phyloP scores from a whole-genome alignment of 2,888 invertebrate genomes.

The Tubulanus polymorphus region DNA sequence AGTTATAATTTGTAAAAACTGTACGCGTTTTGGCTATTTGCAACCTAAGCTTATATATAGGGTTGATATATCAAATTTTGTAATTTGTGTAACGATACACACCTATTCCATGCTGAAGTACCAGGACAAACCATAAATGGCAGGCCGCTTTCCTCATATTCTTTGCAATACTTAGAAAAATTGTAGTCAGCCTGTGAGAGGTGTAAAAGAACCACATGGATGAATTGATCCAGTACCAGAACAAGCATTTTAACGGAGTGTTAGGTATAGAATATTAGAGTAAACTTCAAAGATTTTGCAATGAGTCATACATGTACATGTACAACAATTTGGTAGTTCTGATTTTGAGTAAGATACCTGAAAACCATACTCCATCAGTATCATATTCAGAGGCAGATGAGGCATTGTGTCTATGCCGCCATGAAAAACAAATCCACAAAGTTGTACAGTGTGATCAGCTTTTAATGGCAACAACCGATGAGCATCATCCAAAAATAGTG shows the following conservation, averaged over 20 bases:
- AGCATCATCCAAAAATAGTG: constrained; percentile 28
- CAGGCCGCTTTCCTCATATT: constrained; percentile 42
- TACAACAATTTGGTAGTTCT: no score
- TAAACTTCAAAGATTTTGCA: no score
- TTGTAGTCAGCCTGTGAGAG: constrained; percentile 58
- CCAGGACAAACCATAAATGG: constrained; percentile 60
- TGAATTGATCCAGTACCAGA: not conserved
- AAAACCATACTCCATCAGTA: constrained; percentile 62
- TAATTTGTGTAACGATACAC: constrained; percentile 3
- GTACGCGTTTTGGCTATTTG: not conserved
- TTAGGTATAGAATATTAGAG: no score
- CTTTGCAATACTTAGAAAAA: constrained; percentile 57
- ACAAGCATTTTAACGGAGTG: no score
- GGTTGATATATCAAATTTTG: not conserved
- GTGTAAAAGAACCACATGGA: constrained; percentile 9
- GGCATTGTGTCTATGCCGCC: constrained; percentile 29
- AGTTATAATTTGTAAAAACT: constrained; percentile 6
- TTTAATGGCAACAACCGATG: constrained; percentile 32
- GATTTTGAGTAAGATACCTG: constrained; percentile 52
- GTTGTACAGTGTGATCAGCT: constrained; percentile 34
- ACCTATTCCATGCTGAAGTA: constrained; percentile 62
- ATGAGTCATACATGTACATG: no score
- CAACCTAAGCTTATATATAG: not conserved
- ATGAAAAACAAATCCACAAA: constrained; percentile 47
- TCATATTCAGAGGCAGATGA: constrained; percentile 58